A percentile compares a stretch with the other conserved stretches of the same genome.
phyloP scores from a whole-genome alignment of 2,888 invertebrate species.

The Hydraecia micacea region DNA sequence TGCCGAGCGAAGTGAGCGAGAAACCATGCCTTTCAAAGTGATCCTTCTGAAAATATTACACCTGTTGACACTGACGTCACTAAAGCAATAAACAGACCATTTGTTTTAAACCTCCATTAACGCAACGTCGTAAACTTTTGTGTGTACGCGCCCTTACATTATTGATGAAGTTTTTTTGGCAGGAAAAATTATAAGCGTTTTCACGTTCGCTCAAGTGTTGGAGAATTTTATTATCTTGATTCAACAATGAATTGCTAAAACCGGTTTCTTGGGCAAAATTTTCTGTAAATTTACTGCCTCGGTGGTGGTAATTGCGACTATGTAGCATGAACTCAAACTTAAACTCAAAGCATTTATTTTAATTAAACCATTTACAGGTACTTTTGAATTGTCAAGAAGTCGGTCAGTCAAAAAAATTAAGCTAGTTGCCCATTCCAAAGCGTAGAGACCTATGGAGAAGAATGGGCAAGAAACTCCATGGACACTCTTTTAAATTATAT shows the following conservation, averaged over 20 bases:
- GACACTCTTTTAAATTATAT: too few relatives aligned
- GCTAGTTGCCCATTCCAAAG: too few relatives aligned
- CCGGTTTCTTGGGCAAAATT: background rate
- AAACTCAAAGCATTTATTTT: too few relatives aligned
- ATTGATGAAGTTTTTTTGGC: constrained; percentile 39
- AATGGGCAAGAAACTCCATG: too few relatives aligned
- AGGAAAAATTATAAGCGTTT: constrained; percentile 2
- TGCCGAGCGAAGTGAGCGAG: background rate
- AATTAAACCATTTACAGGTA: too few relatives aligned
- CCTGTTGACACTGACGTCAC: constrained; percentile 10
- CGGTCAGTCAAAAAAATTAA: too few relatives aligned
- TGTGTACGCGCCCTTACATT: constrained; percentile 33
- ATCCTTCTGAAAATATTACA: background rate
- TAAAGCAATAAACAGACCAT: constrained; percentile 48
- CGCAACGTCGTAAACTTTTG: constrained; percentile 46
- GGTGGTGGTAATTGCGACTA: background rate
- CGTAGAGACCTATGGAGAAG: too few relatives aligned
- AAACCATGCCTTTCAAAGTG: background rate
- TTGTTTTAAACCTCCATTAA: constrained; percentile 56
- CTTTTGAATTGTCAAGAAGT: too few relatives aligned
- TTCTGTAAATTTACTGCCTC: background rate
- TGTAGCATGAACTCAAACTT: too few relatives aligned
- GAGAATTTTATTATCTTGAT: constrained; percentile 15
- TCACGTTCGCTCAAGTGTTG: constrained; percentile 10
- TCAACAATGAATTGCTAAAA: constrained; percentile 13